A percentile compares a stretch with the other conserved stretches of the same genome.
phyloP scores from a whole-genome alignment of 37 sponge, comb jelly and placozoan genomes.

The Tethya wilhelma region DNA sequence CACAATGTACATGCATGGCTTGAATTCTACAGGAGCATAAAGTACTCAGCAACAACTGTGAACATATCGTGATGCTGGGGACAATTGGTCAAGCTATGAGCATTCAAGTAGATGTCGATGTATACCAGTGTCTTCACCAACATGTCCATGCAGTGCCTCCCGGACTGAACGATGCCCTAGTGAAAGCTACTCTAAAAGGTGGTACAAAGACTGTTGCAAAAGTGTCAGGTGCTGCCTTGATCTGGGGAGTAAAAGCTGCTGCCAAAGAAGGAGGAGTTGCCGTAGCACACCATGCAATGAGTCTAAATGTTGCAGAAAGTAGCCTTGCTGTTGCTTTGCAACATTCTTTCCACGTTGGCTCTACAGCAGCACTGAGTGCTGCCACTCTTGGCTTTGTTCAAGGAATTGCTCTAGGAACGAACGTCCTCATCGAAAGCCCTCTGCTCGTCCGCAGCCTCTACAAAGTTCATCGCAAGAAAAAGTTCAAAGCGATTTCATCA shows the following conservation, averaged over 20 bases:
- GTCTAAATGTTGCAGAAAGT: background rate
- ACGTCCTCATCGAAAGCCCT: constrained; percentile 10
- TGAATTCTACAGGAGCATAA: constrained; percentile 9
- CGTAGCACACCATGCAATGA: background rate
- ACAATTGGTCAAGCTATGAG: background rate
- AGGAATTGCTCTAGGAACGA: constrained; percentile 10
- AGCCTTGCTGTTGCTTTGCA: background rate
- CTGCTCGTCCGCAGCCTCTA: background rate
- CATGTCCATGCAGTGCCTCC: background rate
- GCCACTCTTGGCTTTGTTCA: constrained; percentile 11
- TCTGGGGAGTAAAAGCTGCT: too few relatives aligned
- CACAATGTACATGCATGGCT: too few relatives aligned
- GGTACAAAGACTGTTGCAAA: background rate
- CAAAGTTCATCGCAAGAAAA: constrained; percentile 26
- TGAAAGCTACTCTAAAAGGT: background rate
- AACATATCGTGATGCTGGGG: constrained; percentile 8
- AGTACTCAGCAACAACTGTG: constrained; percentile 11
- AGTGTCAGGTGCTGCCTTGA: background rate
- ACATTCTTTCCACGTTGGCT: constrained; percentile 2
- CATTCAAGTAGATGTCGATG: constrained; percentile 5
- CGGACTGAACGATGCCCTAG: background rate
- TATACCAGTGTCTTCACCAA: background rate
- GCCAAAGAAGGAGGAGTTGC: background rate
- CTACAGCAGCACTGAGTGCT: background rate
- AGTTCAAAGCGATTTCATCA: background rate